Percentiles rank a stretch among this genome's conserved stretches.
Conservation (phyloP, 2,888 invertebrate genomes). For the Adelognathus sp. region DNA sequence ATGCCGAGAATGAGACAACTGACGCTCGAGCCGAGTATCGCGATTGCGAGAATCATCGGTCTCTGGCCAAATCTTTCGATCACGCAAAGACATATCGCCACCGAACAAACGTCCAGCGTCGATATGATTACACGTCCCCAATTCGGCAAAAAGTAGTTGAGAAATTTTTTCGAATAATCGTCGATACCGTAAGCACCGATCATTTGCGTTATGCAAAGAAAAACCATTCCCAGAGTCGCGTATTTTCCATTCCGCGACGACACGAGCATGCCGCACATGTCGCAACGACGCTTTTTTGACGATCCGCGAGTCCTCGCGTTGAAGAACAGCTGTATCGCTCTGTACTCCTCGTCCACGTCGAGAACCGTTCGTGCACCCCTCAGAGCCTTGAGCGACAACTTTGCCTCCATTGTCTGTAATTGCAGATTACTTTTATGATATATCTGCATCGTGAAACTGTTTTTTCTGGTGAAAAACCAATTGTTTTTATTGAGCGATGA, state of each 20-base stretch:
- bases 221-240: slow-evolving; percentile 30
- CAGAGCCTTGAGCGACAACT: slow-evolving; percentile 61
- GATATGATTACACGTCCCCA: slow-evolving; percentile 55
- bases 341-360: slow-evolving; percentile 63
- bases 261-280: neutral
- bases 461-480: too few species aligned
- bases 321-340: slow-evolving; percentile 60
- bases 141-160: slow-evolving; percentile 46
- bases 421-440: neutral
- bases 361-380: slow-evolving; percentile 52
- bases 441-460: neutral
- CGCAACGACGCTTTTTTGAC: neutral
- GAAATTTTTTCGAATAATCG: slow-evolving; percentile 51
- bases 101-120: slow-evolving; percentile 54
- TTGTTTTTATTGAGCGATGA: too few species aligned
- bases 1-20: slow-evolving; percentile 61
- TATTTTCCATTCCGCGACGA: slow-evolving; percentile 9
- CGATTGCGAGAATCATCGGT: slow-evolving; percentile 56
- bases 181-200: slow-evolving; percentile 61
- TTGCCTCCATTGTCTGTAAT: slow-evolving; percentile 63
- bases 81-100: slow-evolving; percentile 52
- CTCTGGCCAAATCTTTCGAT: slow-evolving; percentile 61
- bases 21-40: slow-evolving; percentile 57
- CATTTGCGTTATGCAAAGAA: slow-evolving; percentile 64
- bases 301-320: neutral